A percentile compares a stretch with the other conserved stretches of the same genome.
These are phyloP conservation scores for Mobula birostris DNA, from an alignment of 2,113 vertebrate species.

Conservation along the genomic window DNA sequence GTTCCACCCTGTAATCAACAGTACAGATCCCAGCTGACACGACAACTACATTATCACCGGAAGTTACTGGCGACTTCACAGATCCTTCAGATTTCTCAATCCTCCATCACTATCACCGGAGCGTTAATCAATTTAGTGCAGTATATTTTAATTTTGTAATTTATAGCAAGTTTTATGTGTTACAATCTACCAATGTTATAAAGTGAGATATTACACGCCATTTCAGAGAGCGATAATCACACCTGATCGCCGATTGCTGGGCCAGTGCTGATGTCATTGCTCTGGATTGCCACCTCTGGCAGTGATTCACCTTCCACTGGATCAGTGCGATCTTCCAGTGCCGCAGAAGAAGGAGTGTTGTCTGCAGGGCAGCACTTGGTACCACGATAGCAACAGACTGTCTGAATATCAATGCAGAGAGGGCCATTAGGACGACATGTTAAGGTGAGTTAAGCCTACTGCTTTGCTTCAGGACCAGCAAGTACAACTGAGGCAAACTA, in stretches of 20 bases:
- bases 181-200: no score
- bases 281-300: constrained; percentile 25
- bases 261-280: constrained; percentile 17
- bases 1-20: constrained; percentile 45
- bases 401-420: constrained; percentile 42
- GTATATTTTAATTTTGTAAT: no score
- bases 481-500: background rate
- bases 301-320: constrained; percentile 39
- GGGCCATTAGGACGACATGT: background rate
- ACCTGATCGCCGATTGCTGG: no score
- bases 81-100: no score
- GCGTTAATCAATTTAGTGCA: no score
- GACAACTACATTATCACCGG: constrained; percentile 49
- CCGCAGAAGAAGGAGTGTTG: constrained; percentile 42
- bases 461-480: background rate
- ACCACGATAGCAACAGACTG: constrained; percentile 52
- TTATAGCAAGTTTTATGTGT: no score
- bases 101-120: no score
- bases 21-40: constrained; percentile 49
- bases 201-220: no score
- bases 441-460: background rate
- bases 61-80: constrained; percentile 41
- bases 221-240: no score
- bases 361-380: constrained; percentile 51
- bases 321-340: constrained; percentile 42